These are phyloP conservation scores for Oscheius sp. DNA, from an alignment of 2,888 invertebrate genomes.

Conservation along the genomic window DNA sequence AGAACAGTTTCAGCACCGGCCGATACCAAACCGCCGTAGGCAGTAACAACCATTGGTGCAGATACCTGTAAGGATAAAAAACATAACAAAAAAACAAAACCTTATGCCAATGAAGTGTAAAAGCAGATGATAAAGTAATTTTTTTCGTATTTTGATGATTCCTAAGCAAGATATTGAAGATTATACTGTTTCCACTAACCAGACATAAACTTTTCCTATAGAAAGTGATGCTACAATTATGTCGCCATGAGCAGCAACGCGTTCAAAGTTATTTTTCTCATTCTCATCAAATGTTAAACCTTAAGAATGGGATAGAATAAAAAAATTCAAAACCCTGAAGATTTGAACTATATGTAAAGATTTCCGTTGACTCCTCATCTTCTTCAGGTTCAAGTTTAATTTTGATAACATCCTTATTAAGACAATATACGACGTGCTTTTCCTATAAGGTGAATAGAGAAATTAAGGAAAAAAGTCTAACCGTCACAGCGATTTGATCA, in stretches of 20 bases:
- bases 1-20: conserved; percentile 49
- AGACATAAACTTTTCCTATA: conserved; percentile 36
- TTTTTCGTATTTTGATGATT: neutral
- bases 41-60: conserved; percentile 37
- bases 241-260: conserved; percentile 30
- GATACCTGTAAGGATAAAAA: conserved; percentile 10
- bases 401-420: conserved; percentile 1
- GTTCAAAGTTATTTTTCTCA: conserved; percentile 31
- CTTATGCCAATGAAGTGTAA: conserved; percentile 32
- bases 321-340: neutral
- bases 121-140: conserved; percentile 3
- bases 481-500: conserved; percentile 28
- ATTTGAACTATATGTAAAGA: conserved; percentile 9
- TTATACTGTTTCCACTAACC: neutral
- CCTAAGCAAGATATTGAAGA: neutral
- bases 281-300: conserved; percentile 14
- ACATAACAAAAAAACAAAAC: too few species aligned
- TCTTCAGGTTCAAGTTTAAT: conserved; percentile 5
- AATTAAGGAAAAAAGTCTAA: neutral
- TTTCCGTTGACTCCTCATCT: neutral
- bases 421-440: conserved; percentile 18
- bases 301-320: neutral
- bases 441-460: conserved; percentile 4
- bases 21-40: conserved; percentile 43
- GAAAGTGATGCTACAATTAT: conserved; percentile 32